Conservation (phyloP, 2,797 vertebrate species). For the Gymnothorax reevesii region DNA sequence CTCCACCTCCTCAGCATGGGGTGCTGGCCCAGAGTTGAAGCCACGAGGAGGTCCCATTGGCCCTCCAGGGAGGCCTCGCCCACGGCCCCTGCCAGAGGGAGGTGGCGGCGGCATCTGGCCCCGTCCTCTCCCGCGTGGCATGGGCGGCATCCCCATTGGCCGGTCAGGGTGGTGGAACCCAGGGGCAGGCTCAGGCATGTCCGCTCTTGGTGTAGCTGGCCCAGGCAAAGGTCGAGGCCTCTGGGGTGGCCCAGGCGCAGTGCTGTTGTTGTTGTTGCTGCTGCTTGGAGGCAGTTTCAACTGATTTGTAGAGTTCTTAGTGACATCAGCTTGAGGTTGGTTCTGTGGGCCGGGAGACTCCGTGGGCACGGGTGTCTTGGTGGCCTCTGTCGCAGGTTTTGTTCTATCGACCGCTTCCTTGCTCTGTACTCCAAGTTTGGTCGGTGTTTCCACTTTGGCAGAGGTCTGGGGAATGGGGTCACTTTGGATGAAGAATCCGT, state of each 20-base stretch:
- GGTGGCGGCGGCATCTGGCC: constrained; percentile 58
- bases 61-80: constrained; percentile 55
- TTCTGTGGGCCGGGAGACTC: constrained; percentile 39
- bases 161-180: constrained; percentile 35
- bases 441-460: constrained; percentile 18
- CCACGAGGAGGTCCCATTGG: constrained; percentile 28
- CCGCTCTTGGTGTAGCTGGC: constrained; percentile 41
- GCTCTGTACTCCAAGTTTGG: constrained; percentile 30
- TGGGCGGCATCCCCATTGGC: constrained; percentile 23
- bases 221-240: not conserved
- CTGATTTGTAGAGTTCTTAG: constrained; percentile 49
- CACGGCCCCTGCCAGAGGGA: constrained; percentile 49
- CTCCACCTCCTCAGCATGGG: constrained; percentile 59
- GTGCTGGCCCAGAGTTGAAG: constrained; percentile 36
- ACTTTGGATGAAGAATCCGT: constrained; percentile 71
- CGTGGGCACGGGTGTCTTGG: constrained; percentile 41
- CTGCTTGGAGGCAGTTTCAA: constrained; percentile 43
- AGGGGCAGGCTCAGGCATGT: constrained; percentile 50
- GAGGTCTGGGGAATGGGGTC: constrained; percentile 76
- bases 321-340: constrained; percentile 4
- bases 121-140: constrained; percentile 57
- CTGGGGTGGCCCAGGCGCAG: constrained; percentile 20
- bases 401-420: constrained; percentile 40
- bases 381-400: constrained; percentile 34
- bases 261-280: constrained; percentile 44